Evolutionary conservation across 2,797 vertebrate genomes (phyloP).

Genomic region (Clarias pachynema): DNA sequence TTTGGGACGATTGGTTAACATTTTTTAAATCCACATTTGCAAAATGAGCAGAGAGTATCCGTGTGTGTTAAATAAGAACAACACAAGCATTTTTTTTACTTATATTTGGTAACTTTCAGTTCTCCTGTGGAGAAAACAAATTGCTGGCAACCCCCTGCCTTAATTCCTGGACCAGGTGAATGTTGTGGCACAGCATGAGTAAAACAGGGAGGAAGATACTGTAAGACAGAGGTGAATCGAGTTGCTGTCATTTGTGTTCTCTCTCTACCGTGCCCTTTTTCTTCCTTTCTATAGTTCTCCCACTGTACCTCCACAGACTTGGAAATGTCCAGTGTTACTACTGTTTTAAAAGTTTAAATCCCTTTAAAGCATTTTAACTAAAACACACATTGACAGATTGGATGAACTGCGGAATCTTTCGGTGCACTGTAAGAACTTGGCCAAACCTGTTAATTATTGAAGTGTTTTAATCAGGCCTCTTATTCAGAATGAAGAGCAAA

Average conservation of each 20-base stretch:
- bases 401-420: neutral
- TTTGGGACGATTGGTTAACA: constrained; percentile 6
- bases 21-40: neutral
- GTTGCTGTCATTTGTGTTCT: constrained; percentile 26
- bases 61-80: neutral
- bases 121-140: constrained; percentile 55
- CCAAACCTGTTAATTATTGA: too few species aligned
- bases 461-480: too few species aligned
- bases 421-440: too few species aligned
- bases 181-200: constrained; percentile 23
- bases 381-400: neutral
- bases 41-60: constrained; percentile 18
- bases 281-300: constrained; percentile 10
- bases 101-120: constrained; percentile 53
- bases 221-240: constrained; percentile 8
- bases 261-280: neutral
- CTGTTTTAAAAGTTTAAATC: neutral
- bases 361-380: neutral
- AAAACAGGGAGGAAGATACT: constrained; percentile 1
- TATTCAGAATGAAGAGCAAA: too few species aligned
- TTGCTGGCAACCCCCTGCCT: constrained; percentile 38
- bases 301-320: neutral
- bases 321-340: neutral
- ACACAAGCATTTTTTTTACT: constrained; percentile 1
- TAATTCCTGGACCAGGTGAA: constrained; percentile 53